Evolutionary conservation across 2,888 invertebrate species (phyloP).

Genomic region (Odiellus spinosus): DNA sequence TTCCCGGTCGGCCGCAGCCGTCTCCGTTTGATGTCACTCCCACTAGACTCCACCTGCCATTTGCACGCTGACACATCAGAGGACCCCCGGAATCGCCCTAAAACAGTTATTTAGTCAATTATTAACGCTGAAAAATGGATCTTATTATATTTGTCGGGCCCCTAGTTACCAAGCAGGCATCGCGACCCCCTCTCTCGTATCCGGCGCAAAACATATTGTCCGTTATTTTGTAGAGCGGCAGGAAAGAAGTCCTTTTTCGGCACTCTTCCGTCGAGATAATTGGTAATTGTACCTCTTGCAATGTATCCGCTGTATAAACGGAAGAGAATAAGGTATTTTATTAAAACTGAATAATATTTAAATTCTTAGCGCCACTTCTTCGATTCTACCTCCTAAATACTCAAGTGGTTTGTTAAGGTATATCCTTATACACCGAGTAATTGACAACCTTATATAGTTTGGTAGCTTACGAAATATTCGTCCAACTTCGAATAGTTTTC

Average conservation of each 20-base stretch:
- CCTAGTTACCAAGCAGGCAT: slow-evolving; percentile 50
- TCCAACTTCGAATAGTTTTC: slow-evolving; percentile 59
- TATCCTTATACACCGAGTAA: no score
- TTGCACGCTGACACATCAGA: slow-evolving; percentile 48
- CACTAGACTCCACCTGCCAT: slow-evolving; percentile 33
- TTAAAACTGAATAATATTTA: no score
- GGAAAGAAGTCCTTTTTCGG: slow-evolving; percentile 50
- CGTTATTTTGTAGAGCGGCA: slow-evolving; percentile 57
- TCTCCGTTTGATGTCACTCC: slow-evolving; percentile 64
- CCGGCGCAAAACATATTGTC: slow-evolving; percentile 72
- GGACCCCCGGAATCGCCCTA: slow-evolving; percentile 54
- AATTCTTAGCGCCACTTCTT: no score
- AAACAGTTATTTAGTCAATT: background rate
- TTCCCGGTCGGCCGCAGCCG: slow-evolving; percentile 57
- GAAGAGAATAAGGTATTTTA: no score
- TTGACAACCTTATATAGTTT: no score
- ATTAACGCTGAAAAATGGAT: background rate
- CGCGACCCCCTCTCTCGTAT: slow-evolving; percentile 57
- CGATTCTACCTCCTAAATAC: no score
- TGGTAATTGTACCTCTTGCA: slow-evolving; percentile 64
- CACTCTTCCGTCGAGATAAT: slow-evolving; percentile 61
- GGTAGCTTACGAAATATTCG: slow-evolving; percentile 67
- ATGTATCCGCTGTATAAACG: slow-evolving; percentile 48
- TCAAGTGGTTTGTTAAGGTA: no score
- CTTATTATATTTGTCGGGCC: background rate